Conservation (phyloP, 2,113 vertebrate species). For the Bombycilla garrulus region DNA sequence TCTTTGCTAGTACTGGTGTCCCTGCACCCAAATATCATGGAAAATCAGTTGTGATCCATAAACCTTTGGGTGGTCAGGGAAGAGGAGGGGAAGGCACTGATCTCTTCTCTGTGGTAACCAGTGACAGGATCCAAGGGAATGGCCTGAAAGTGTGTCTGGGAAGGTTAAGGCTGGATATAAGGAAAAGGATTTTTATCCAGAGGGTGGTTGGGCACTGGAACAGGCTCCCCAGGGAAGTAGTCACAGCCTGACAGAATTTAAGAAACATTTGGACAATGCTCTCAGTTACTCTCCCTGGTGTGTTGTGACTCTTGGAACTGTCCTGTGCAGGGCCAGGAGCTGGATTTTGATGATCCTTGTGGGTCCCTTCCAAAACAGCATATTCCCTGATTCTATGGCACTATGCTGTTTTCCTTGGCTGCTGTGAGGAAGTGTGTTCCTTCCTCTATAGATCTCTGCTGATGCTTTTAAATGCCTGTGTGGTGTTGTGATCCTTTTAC, state of each 20-base stretch:
- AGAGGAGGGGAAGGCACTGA: not conserved
- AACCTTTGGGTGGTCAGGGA: not conserved
- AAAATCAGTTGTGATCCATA: not conserved
- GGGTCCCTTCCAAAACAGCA: not conserved
- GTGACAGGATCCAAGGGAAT: not conserved
- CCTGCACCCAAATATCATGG: not conserved
- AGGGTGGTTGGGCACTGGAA: not conserved
- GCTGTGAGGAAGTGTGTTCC: not conserved
- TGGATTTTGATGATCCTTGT: not conserved
- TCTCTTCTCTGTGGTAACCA: not conserved
- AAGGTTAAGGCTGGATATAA: not conserved
- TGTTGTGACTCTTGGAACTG: not conserved
- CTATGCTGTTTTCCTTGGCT: not conserved
- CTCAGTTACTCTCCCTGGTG: not conserved
- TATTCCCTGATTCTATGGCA: not conserved
- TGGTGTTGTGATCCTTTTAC: not conserved
- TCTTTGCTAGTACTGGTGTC: not conserved
- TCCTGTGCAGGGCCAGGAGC: not conserved
- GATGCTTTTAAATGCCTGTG: not conserved
- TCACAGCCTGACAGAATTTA: not conserved
- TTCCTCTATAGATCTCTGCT: not conserved
- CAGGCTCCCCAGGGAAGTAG: too few species aligned
- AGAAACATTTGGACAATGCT: not conserved
- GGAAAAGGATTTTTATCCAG: not conserved
- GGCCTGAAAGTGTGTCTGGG: not conserved